Base-by-base conservation (phyloP, 1,140 invertebrate genomes). In the Lordiphosa stackelbergi region DNA sequence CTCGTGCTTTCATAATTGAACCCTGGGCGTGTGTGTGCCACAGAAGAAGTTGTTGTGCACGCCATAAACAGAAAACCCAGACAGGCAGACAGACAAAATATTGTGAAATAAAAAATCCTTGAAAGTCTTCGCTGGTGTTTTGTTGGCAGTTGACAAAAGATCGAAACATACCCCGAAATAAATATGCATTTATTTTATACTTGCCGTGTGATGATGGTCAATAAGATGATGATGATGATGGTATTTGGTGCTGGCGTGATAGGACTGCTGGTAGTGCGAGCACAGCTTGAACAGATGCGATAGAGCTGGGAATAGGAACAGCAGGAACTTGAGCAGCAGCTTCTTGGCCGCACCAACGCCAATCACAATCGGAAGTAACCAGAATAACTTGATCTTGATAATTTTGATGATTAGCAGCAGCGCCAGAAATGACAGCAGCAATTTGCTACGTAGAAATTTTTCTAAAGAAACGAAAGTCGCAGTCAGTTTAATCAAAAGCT, bases 231-330 rank as follows among this genome's bases (percentile, higher is more conserved):
- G 94, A 86, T 95, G 94, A 79, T 95, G 94, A 66, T 95, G 94
- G 74, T 95, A 93, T 66, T 91, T 93, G 70, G 94, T 94, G n/a
- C 92, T 94, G n/a, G 92, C 89, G 57, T 94, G 92, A 65, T 90
- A 90, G 54, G 90, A 91, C 49, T 91, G 91, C 55, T 94, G 93
- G 69, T 95, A 95, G 88, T 93, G 94, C 8, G 93, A 93, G 86
- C 94, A 95, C 1, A 95, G 89, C 81, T 95, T 95, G 89, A 95
- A 95, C 59, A 95, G 90, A 78, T 95, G 93, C 46, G 93, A 91
- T 37, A 95, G 88, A 0, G 93, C 93, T 0, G 94, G 94, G 78
- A 95, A 94, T 5, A 95, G 77, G 89, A 95, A 95, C 1, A 95
- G 89, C 12, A 95, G 83, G 28, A 95, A 88, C 73, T 95, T 95